Evolutionary conservation across 2,888 invertebrate genomes (phyloP).

Genomic region (Exocentrus adspersus): DNA sequence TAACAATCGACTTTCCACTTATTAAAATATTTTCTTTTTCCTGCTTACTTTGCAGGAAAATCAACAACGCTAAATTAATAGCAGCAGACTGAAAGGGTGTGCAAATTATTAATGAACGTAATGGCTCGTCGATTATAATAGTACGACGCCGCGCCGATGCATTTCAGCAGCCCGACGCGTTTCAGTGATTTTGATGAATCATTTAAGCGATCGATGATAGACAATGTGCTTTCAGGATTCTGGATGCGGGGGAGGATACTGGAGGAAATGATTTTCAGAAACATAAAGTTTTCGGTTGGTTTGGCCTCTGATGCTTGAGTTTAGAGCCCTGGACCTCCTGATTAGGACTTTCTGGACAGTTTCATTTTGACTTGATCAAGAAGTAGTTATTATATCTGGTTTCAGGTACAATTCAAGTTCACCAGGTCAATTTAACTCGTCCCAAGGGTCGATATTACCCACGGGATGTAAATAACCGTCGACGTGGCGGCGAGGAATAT

Average conservation of each 20-base stretch:
- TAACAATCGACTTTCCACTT: too few species aligned
- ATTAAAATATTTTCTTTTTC: constrained; percentile 27
- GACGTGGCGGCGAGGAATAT: neutral
- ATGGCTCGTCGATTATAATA: constrained; percentile 51
- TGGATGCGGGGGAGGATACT: too few species aligned
- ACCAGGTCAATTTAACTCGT: neutral
- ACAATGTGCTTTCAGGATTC: too few species aligned
- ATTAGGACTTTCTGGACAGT: too few species aligned
- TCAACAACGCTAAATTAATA: constrained; percentile 49
- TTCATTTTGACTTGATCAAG: too few species aligned
- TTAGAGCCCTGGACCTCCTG: too few species aligned
- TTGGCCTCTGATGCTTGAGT: too few species aligned
- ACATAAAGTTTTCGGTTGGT: too few species aligned
- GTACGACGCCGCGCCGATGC: too few species aligned
- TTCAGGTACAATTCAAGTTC: too few species aligned
- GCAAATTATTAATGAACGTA: constrained; percentile 56
- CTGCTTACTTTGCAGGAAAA: constrained; percentile 18
- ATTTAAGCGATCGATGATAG: constrained; percentile 11
- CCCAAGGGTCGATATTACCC: neutral
- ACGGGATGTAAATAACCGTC: neutral
- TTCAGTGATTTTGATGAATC: constrained; percentile 16
- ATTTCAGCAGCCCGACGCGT: constrained; percentile 23
- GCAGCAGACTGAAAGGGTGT: constrained; percentile 54
- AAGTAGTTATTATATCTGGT: too few species aligned
- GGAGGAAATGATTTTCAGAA: too few species aligned